phyloP scores from a whole-genome alignment of 2,797 vertebrate species.

The Taeniopygia guttata region DNA sequence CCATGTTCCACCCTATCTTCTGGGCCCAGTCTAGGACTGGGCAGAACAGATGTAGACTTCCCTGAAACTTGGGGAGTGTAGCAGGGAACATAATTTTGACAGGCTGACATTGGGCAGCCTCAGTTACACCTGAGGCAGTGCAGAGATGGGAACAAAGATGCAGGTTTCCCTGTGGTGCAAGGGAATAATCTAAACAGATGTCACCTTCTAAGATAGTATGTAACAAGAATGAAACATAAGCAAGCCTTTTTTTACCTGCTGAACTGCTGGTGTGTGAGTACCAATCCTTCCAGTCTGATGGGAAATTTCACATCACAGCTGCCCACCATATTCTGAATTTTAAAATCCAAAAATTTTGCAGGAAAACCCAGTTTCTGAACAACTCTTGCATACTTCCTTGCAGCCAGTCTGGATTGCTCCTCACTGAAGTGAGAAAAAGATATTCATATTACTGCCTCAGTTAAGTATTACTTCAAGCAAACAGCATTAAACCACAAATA shows the following conservation, averaged over 20 bases:
- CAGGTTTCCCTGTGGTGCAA: not conserved
- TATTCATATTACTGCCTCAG: not conserved
- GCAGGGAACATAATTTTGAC: not conserved
- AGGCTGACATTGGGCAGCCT: not conserved
- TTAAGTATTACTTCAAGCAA: not conserved
- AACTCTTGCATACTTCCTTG: constrained; percentile 96
- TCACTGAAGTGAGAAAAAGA: constrained; percentile 78
- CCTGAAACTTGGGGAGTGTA: not conserved
- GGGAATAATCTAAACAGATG: not conserved
- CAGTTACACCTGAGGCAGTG: not conserved
- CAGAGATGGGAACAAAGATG: not conserved
- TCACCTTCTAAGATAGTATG: not conserved
- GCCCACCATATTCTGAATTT: constrained; percentile 99
- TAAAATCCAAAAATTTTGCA: constrained; percentile 98
- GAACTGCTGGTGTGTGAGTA: constrained; percentile 98
- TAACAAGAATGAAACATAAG: not conserved
- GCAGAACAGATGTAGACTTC: not conserved
- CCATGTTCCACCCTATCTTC: not conserved
- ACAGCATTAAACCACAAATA: not conserved
- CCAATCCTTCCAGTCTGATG: constrained; percentile 93
- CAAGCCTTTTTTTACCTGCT: constrained; percentile 83
- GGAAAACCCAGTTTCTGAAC: constrained; percentile 98
- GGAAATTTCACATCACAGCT: constrained; percentile 99
- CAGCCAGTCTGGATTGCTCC: constrained; percentile 95
- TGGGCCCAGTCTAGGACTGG: not conserved